Evolutionary conservation across 2,113 vertebrate genomes (phyloP).

Genomic region (Odontophorus gujanensis): DNA sequence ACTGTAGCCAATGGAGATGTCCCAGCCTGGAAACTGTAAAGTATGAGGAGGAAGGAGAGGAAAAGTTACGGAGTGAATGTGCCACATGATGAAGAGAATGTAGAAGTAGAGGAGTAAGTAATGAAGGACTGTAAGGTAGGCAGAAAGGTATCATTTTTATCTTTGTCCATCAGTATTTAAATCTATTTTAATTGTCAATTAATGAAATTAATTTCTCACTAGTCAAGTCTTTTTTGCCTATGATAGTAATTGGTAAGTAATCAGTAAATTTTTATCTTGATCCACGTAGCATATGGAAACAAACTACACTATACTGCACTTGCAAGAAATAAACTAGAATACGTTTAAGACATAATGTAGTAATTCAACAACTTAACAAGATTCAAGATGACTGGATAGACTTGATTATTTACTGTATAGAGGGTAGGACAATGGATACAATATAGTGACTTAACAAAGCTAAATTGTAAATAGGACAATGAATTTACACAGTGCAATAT

Average conservation of each 20-base stretch:
- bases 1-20: not conserved
- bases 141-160: not conserved
- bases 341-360: too few species aligned
- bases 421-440: too few species aligned
- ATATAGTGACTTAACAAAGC: too few species aligned
- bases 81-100: accelerated
- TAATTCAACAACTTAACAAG: too few species aligned
- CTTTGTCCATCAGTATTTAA: not conserved
- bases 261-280: not conserved
- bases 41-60: not conserved
- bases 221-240: not conserved
- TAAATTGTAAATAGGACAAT: too few species aligned
- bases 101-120: not conserved
- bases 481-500: too few species aligned
- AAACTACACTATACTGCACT: too few species aligned
- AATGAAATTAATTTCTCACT: not conserved
- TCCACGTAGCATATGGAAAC: too few species aligned
- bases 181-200: not conserved
- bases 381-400: too few species aligned
- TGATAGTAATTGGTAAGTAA: not conserved
- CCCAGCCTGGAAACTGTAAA: not conserved
- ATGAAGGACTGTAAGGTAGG: not conserved
- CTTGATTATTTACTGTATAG: too few species aligned
- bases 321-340: too few species aligned
- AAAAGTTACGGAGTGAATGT: not conserved